Evolutionary conservation across 2,888 invertebrate species (phyloP).

Genomic region (Plutella xylostella): DNA sequence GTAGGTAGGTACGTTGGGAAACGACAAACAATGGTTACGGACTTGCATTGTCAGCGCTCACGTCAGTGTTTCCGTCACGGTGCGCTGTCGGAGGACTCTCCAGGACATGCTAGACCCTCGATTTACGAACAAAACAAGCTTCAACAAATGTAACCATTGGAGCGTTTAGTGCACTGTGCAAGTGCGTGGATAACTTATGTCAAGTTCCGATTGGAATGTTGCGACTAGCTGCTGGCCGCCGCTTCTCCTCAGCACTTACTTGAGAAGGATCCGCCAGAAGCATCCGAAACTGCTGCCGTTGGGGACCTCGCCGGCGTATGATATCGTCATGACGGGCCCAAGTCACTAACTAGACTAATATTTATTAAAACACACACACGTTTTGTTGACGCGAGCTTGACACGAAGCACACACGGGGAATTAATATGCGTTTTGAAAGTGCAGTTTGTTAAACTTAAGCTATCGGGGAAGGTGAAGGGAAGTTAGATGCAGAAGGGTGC

Average conservation of each 20-base stretch:
- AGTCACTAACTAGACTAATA: constrained; percentile 31
- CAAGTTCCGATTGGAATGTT: too few species aligned
- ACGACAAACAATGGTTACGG: too few species aligned
- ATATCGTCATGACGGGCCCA: constrained; percentile 80
- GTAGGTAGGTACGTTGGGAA: too few species aligned
- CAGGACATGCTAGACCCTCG: too few species aligned
- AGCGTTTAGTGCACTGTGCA: too few species aligned
- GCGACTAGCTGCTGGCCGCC: neutral
- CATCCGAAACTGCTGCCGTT: constrained; percentile 94
- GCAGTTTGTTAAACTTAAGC: constrained; percentile 46
- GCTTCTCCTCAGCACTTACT: constrained; percentile 70
- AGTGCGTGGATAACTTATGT: too few species aligned
- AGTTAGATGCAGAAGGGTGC: constrained; percentile 40
- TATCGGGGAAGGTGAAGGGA: constrained; percentile 47
- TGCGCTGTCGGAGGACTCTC: too few species aligned
- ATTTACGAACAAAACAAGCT: too few species aligned
- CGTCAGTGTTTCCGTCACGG: too few species aligned
- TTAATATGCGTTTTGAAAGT: constrained; percentile 65
- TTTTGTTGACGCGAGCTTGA: constrained; percentile 54
- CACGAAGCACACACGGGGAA: constrained; percentile 61
- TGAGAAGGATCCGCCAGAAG: constrained; percentile 90
- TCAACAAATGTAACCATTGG: too few species aligned
- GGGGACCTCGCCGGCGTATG: constrained; percentile 90
- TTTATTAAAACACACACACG: constrained; percentile 61
- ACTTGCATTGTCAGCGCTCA: too few species aligned